Conservation (phyloP, 2,797 vertebrate genomes). For the Macropodus opercularis region DNA sequence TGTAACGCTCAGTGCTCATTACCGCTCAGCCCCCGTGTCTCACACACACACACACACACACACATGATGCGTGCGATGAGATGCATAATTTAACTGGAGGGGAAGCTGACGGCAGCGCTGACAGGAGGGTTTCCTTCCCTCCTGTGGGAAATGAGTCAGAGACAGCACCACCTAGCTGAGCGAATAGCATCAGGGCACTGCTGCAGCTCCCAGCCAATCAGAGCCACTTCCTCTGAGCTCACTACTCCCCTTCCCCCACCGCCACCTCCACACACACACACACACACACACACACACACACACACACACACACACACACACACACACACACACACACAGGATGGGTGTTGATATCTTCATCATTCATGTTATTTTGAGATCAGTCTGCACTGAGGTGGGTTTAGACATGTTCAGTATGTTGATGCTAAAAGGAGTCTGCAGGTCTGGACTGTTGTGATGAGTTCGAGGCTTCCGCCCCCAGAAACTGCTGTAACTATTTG, state of each 20-base stretch:
- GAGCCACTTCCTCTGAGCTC: constrained; percentile 42
- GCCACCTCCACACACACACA: neutral
- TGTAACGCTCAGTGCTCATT: neutral
- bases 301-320: neutral
- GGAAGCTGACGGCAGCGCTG: constrained; percentile 17
- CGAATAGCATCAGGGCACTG: constrained; percentile 11
- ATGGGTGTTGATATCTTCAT: constrained; percentile 35
- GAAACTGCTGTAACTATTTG: too few relatives aligned
- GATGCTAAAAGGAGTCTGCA: too few relatives aligned
- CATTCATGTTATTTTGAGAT: constrained; percentile 5
- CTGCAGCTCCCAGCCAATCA: constrained; percentile 49
- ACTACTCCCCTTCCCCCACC: too few relatives aligned
- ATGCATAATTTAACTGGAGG: constrained; percentile 27
- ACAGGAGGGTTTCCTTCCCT: constrained; percentile 50
- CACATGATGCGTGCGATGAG: neutral
- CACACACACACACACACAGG: neutral
- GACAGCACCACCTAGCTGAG: constrained; percentile 32
- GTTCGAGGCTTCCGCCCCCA: too few relatives aligned
- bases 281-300: neutral
- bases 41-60: constrained; percentile 15
- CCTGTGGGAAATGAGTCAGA: constrained; percentile 55
- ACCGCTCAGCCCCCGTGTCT: neutral
- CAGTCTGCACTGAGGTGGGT: neutral
- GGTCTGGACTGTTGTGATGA: too few relatives aligned
- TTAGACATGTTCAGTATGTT: too few relatives aligned